A percentile compares a stretch with the other conserved stretches of the same genome.
phyloP scores from a whole-genome alignment of 1,140 invertebrate genomes.

The Aporrectodea caliginosa region DNA sequence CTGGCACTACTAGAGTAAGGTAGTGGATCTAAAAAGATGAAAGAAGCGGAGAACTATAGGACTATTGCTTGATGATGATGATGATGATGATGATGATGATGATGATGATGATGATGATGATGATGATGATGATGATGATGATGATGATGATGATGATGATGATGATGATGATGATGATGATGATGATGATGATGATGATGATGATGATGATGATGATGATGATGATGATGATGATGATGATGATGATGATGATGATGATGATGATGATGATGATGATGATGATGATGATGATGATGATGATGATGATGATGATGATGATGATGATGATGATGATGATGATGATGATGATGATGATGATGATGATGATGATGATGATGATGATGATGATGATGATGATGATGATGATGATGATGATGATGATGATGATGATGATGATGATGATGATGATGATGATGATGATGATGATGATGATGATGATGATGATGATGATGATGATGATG shows the following conservation, averaged over 20 bases:
- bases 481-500: constrained; percentile 3
- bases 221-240: constrained; percentile 16
- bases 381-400: constrained; percentile 13
- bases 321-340: constrained; percentile 18
- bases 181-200: constrained; percentile 8
- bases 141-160: constrained; percentile 9
- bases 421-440: constrained; percentile 17
- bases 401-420: constrained; percentile 16
- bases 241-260: constrained; percentile 17
- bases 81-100: constrained; percentile 31
- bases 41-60: too few species aligned
- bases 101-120: constrained; percentile 26
- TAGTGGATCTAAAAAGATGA: too few species aligned
- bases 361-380: constrained; percentile 12
- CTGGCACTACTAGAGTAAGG: too few species aligned
- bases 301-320: constrained; percentile 3
- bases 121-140: constrained; percentile 19
- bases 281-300: constrained; percentile 8
- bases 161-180: constrained; percentile 6
- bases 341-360: constrained; percentile 20
- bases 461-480: constrained; percentile 8
- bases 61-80: too few species aligned
- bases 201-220: constrained; percentile 13
- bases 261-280: constrained; percentile 18
- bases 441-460: constrained; percentile 18